These are phyloP conservation scores for Schrankia costaestrigalis DNA, from an alignment of 2,888 invertebrate species.

Conservation along the genomic window DNA sequence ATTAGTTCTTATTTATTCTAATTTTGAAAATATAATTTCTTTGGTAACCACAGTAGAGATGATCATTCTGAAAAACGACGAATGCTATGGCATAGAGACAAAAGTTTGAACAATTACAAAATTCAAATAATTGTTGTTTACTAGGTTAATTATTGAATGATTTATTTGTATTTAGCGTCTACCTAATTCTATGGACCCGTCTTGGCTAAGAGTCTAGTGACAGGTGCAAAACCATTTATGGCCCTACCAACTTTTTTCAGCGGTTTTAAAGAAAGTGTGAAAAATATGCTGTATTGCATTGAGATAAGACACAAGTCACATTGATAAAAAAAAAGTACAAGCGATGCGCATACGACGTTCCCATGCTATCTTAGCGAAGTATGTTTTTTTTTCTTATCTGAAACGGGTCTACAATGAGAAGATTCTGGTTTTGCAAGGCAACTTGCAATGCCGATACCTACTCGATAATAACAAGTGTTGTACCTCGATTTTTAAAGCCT, in stretches of 20 bases:
- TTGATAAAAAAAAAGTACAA: slow-evolving; percentile 42
- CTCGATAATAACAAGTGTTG: slow-evolving; percentile 57
- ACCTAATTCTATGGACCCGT: slow-evolving; percentile 41
- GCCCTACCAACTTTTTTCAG: slow-evolving; percentile 53
- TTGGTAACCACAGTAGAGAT: no score
- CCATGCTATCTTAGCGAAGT: slow-evolving; percentile 70
- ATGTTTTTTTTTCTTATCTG: slow-evolving; percentile 57
- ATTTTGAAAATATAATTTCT: no score
- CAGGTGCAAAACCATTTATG: slow-evolving; percentile 71
- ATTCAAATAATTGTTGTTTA: no score
- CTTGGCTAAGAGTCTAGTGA: slow-evolving; percentile 53
- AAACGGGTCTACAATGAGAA: slow-evolving; percentile 75
- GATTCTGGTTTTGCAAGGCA: slow-evolving; percentile 77
- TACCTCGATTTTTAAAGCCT: slow-evolving; percentile 31
- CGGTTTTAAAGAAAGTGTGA: slow-evolving; percentile 20
- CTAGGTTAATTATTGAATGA: slow-evolving; percentile 17
- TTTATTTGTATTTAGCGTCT: no score
- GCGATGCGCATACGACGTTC: slow-evolving; percentile 63
- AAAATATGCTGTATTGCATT: slow-evolving; percentile 47
- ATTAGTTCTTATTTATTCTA: no score
- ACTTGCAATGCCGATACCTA: slow-evolving; percentile 69
- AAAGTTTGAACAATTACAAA: no score
- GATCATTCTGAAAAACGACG: no score
- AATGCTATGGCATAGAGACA: no score
- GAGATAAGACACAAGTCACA: slow-evolving; percentile 45